These are phyloP conservation scores for Mesocentrotus franciscanus DNA, from an alignment of 53 echinoderm and acorn worm genomes.

Conservation along the genomic window DNA sequence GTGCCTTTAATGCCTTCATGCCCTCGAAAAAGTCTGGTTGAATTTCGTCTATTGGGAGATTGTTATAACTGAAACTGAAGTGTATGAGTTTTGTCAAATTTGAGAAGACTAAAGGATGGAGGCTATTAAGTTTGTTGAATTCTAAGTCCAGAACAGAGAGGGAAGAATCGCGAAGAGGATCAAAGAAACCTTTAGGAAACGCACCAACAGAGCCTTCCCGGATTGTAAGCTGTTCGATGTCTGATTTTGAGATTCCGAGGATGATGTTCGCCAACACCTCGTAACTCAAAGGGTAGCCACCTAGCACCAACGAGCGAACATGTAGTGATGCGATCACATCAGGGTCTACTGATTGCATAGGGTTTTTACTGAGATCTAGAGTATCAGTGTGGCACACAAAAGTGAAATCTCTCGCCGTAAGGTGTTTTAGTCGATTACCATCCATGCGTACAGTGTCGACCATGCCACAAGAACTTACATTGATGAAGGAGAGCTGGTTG, in stretches of 20 bases:
- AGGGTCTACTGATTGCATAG: not conserved
- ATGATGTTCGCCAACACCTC: not conserved
- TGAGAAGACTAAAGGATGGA: not conserved
- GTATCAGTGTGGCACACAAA: not conserved
- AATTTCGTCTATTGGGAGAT: not conserved
- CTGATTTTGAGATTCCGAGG: not conserved
- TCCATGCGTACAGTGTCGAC: not conserved
- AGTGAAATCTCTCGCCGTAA: not conserved
- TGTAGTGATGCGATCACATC: not conserved
- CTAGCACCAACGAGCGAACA: not conserved
- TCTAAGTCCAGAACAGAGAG: not conserved
- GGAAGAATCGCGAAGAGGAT: not conserved
- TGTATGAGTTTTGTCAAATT: not conserved
- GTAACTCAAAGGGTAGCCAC: not conserved
- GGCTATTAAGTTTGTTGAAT: not conserved
- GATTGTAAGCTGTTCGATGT: not conserved
- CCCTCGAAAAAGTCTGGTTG: conserved; percentile 1
- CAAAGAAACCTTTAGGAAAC: not conserved
- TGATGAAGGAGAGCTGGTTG: not conserved
- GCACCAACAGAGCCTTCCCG: not conserved
- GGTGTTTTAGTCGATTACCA: not conserved
- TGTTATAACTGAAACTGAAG: not conserved
- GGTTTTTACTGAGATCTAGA: not conserved
- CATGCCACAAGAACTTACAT: not conserved
- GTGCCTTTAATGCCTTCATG: not conserved